phyloP scores from a whole-genome alignment of 2,888 invertebrate genomes.

The Atherix ibis region DNA sequence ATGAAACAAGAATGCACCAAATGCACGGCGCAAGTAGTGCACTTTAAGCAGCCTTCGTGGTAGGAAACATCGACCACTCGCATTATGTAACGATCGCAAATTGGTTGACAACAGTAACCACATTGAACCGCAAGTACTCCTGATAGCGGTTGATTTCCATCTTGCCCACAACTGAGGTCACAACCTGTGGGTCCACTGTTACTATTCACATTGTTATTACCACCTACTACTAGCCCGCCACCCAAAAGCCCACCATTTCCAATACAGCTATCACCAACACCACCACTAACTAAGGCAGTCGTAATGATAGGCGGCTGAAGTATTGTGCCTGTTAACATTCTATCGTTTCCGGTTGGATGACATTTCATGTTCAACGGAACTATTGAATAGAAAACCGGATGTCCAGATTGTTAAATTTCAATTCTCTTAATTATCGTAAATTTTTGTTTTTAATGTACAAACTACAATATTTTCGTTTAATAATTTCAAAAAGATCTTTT shows the following conservation, averaged over 20 bases:
- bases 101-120: slow-evolving; percentile 52
- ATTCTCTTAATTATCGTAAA: too few relatives aligned
- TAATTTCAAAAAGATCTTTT: too few relatives aligned
- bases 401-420: slow-evolving; percentile 3
- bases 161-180: slow-evolving; percentile 4
- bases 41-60: slow-evolving; percentile 63
- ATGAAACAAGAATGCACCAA: slow-evolving; percentile 61
- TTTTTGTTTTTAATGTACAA: too few relatives aligned
- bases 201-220: slow-evolving; percentile 7
- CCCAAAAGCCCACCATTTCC: slow-evolving; percentile 16
- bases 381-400: too few relatives aligned
- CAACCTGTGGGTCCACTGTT: slow-evolving; percentile 7
- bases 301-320: slow-evolving; percentile 16
- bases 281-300: slow-evolving; percentile 4
- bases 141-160: slow-evolving; percentile 10
- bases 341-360: slow-evolving; percentile 31
- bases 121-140: slow-evolving; percentile 32
- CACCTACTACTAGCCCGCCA: slow-evolving; percentile 10
- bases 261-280: slow-evolving; percentile 11
- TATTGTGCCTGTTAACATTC: slow-evolving; percentile 30
- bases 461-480: too few relatives aligned
- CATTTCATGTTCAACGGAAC: slow-evolving; percentile 32
- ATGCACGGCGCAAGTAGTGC: slow-evolving; percentile 52
- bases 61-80: slow-evolving; percentile 57
- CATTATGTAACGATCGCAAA: slow-evolving; percentile 59